Evolutionary conservation across 2,888 invertebrate genomes (phyloP), one percentile per base, ranked within the genome.

Genomic region (Drosophila tripunctata): DNA sequence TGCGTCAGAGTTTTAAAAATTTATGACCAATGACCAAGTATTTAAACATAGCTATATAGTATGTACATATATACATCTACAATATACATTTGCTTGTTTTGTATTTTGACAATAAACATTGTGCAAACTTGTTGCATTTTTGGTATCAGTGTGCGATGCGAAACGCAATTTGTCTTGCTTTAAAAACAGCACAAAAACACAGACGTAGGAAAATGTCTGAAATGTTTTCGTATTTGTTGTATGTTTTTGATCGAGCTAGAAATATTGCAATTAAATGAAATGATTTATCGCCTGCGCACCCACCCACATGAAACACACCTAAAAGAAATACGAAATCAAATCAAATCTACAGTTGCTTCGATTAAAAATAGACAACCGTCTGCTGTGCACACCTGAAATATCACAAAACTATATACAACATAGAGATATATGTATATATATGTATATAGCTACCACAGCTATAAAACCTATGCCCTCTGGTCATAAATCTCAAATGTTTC

Each of bases 261-360:
- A 77, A 78, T 78, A 72, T 84, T 73, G 82, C 79, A 85, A 82
- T 79, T 82, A 82, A 83, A 75, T 74, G 50, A 67, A 68, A 77
- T 83, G 77, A 83, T 82, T 85, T 77, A 82, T 84, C 52, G 51
- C 58, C 45, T 35, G 58, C 79, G 68, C 82, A 68, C 66, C 44
- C 81, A 62, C 75, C 24, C 47, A 21, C 36, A 40, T 30, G 38
- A 31, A 52, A 45, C 22, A 36, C 12, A 41, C 12, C 24, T 24
- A 10, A 27, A 57, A 22, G 31, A 47, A 40, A 51, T 12, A 50
- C 38, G n/a, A n/a, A n/a, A n/a, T n/a, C n/a, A 68, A 58, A 56
- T 45, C 55, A 58, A 64, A 67, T 64, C 52, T 66, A 55, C 51
- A 56, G 43, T 50, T 60, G 58, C 50, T 58, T 19, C 38, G 51